Conservation (phyloP, 2,113 vertebrate species). For the Rhinogobius similis region DNA sequence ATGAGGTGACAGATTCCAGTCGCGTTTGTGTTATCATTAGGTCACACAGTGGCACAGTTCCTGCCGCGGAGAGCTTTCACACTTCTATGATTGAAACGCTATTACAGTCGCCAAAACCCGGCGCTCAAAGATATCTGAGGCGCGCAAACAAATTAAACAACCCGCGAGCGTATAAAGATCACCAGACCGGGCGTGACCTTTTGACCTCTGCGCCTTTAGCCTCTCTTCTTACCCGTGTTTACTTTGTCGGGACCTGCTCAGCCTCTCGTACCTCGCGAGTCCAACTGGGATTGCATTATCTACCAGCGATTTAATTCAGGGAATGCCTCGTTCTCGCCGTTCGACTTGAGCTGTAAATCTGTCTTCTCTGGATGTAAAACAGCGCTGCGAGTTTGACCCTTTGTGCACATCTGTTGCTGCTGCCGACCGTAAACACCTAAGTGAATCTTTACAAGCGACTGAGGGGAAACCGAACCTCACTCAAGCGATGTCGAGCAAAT, state of each 20-base stretch:
- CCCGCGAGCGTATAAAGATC: slow-evolving; percentile 34
- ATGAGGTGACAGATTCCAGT: slow-evolving; percentile 20
- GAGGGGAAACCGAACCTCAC: slow-evolving; percentile 48
- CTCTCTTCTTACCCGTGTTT: slow-evolving; percentile 37
- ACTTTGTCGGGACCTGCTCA: slow-evolving; percentile 25
- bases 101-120: neutral
- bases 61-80: neutral
- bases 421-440: slow-evolving; percentile 43
- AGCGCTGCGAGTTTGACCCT: slow-evolving; percentile 24
- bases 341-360: neutral
- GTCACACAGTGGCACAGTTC: slow-evolving; percentile 4
- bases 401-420: slow-evolving; percentile 34
- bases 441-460: slow-evolving; percentile 56
- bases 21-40: slow-evolving; percentile 25
- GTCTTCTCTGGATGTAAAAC: slow-evolving; percentile 3
- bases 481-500: slow-evolving; percentile 53
- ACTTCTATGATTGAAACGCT: neutral
- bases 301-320: slow-evolving; percentile 19
- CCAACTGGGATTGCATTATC: slow-evolving; percentile 17
- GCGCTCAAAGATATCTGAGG: neutral
- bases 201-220: slow-evolving; percentile 43
- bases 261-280: slow-evolving; percentile 20
- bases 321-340: neutral
- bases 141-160: neutral
- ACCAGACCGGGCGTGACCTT: slow-evolving; percentile 26